These are phyloP conservation scores for Drosophila pegasa DNA, from an alignment of 2,888 invertebrate species.

Conservation along the genomic window DNA sequence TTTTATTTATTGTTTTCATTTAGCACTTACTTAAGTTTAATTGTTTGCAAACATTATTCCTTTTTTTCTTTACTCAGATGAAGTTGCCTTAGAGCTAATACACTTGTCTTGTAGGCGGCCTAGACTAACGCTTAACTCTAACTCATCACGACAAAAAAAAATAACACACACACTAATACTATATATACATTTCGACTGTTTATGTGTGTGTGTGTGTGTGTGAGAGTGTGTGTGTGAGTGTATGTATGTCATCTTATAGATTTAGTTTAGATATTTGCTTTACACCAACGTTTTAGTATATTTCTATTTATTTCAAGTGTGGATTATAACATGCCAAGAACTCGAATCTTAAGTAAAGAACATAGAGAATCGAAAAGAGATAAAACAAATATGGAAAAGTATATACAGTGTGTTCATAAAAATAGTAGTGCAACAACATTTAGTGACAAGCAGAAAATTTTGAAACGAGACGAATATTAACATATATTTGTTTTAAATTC, in stretches of 20 bases:
- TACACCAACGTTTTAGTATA: constrained; percentile 49
- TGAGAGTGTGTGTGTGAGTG: constrained; percentile 25
- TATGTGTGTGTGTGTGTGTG: constrained; percentile 16
- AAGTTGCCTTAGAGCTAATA: constrained; percentile 33
- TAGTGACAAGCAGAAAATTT: no score
- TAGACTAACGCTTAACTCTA: constrained; percentile 42
- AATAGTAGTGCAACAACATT: no score
- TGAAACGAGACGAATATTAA: no score
- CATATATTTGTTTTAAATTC: no score
- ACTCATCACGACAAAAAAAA: constrained; percentile 45
- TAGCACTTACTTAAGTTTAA: constrained; percentile 46
- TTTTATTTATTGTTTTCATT: constrained; percentile 56
- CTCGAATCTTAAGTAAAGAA: constrained; percentile 24
- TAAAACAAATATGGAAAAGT: background rate
- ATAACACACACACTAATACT: constrained; percentile 28
- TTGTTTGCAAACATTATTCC: constrained; percentile 9
- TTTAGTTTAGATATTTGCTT: constrained; percentile 71
- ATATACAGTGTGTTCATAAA: no score
- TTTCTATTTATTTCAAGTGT: background rate
- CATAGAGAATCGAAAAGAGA: background rate
- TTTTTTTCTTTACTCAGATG: background rate
- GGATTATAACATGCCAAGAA: constrained; percentile 12
- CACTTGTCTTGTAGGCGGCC: constrained; percentile 20
- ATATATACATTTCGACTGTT: constrained; percentile 23
- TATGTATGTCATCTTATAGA: constrained; percentile 34